These are phyloP conservation scores for Callosobruchus maculatus DNA, from an alignment of 2,888 invertebrate genomes.

Conservation along the genomic window DNA sequence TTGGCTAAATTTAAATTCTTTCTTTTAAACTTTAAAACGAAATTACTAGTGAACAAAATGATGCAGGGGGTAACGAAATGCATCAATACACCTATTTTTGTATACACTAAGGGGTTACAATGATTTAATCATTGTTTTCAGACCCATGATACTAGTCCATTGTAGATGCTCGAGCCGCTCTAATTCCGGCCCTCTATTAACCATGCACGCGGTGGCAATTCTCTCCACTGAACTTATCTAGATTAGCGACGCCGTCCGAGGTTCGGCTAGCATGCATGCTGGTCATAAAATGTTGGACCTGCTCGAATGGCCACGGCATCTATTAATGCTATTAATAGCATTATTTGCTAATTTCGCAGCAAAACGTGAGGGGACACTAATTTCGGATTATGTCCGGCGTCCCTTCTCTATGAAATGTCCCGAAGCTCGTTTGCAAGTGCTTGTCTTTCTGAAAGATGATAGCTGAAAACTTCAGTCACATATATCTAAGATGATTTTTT, in stretches of 20 bases:
- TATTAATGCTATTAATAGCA: background rate
- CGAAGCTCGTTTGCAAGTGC: background rate
- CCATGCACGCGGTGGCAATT: background rate
- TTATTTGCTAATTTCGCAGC: background rate
- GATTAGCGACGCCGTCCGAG: background rate
- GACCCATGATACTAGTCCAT: too few relatives aligned
- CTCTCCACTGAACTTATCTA: background rate
- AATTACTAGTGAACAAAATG: too few relatives aligned
- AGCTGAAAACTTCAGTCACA: too few relatives aligned
- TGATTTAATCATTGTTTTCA: too few relatives aligned
- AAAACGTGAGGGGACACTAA: background rate
- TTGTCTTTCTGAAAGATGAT: too few relatives aligned
- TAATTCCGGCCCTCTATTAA: background rate
- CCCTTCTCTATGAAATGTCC: background rate
- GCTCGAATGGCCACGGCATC: background rate
- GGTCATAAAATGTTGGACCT: background rate
- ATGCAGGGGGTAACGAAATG: too few relatives aligned
- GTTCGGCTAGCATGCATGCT: background rate
- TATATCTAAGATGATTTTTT: too few relatives aligned
- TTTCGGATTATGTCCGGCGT: background rate
- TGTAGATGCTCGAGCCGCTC: background rate
- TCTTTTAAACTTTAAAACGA: too few relatives aligned
- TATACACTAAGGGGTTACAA: too few relatives aligned
- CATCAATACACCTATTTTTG: too few relatives aligned
- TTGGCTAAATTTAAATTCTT: too few relatives aligned